phyloP scores from a whole-genome alignment of 2,797 vertebrate genomes.

The Rallus crepitans region DNA sequence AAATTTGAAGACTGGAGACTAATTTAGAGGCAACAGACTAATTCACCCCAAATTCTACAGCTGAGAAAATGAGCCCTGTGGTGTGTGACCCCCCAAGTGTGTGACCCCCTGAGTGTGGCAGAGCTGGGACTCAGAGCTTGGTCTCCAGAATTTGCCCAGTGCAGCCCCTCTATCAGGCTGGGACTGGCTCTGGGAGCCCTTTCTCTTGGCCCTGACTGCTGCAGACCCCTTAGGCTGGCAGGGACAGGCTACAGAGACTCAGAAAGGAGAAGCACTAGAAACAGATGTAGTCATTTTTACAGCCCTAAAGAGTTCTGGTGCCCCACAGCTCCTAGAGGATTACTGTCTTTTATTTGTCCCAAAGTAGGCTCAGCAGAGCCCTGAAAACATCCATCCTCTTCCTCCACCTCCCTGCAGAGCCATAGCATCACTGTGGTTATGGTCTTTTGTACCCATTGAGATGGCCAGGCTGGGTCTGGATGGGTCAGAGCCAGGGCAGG shows the following conservation, averaged over 20 bases:
- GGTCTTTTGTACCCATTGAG: rapidly evolving
- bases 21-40: background rate
- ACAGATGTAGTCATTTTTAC: background rate
- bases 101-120: background rate
- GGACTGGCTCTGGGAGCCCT: background rate
- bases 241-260: background rate
- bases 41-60: background rate
- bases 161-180: background rate
- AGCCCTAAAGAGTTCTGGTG: background rate
- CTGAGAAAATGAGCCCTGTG: background rate
- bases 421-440: background rate
- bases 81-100: too few relatives aligned
- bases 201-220: background rate
- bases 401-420: background rate
- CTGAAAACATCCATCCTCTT: background rate
- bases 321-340: background rate
- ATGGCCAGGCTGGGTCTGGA: too few relatives aligned
- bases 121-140: background rate
- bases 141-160: background rate
- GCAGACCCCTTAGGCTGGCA: background rate
- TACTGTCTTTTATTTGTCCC: background rate
- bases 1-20: background rate
- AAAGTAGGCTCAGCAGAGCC: background rate
- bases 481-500: background rate
- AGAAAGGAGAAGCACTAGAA: background rate